Evolutionary conservation across 2,797 vertebrate species (phyloP).

Genomic region (Uromys caudimaculatus): DNA sequence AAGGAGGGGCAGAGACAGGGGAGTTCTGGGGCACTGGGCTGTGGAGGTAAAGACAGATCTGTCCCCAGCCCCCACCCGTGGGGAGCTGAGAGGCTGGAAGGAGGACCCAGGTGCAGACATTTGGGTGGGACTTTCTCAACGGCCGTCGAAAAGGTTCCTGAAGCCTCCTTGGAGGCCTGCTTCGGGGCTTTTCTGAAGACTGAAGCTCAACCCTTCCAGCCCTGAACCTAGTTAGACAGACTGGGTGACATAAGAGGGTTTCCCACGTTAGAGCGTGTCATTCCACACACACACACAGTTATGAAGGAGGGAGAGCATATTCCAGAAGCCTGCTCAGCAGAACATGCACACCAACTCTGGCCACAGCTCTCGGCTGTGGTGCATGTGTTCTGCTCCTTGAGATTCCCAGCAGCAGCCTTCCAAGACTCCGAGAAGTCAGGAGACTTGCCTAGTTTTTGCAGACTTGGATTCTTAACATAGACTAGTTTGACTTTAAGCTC

Average conservation of each 20-base stretch:
- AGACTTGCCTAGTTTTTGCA: not conserved
- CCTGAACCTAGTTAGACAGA: not conserved
- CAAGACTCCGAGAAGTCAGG: not conserved
- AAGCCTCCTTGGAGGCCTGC: not conserved
- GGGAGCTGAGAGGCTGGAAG: not conserved
- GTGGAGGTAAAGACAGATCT: not conserved
- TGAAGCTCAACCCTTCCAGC: not conserved
- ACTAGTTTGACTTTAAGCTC: not conserved
- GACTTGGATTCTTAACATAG: not conserved
- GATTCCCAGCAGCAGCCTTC: not conserved
- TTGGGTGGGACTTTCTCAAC: conserved; percentile 22
- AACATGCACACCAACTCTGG: not conserved
- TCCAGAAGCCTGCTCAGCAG: not conserved
- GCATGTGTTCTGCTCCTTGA: not conserved
- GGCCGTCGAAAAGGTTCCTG: not conserved
- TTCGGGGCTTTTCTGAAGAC: not conserved
- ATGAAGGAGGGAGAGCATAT: not conserved
- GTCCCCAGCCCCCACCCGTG: too few relatives aligned
- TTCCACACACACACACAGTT: not conserved
- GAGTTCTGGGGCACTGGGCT: not conserved
- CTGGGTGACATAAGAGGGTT: not conserved
- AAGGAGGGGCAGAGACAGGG: not conserved
- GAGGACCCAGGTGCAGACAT: not conserved
- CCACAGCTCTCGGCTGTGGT: too few relatives aligned
- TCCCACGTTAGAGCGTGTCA: not conserved